phyloP scores from a whole-genome alignment of 2,888 invertebrate species.

The Galeruca laticollis region DNA sequence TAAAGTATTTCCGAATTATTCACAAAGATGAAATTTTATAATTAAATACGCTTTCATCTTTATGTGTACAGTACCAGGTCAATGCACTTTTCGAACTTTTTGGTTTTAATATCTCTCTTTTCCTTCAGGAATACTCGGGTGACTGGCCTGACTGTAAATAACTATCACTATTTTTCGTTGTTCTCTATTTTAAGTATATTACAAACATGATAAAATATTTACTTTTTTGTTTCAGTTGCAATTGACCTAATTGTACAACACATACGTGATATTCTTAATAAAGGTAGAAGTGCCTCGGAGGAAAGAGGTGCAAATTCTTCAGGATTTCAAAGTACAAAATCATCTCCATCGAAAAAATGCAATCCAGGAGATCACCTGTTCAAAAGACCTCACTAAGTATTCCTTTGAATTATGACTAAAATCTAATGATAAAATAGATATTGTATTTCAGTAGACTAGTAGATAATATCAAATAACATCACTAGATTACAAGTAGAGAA shows the following conservation, averaged over 20 bases:
- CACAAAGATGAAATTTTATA: no score
- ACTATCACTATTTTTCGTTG: neutral
- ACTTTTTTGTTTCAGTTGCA: slow-evolving; percentile 81
- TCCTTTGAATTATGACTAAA: neutral
- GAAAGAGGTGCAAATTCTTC: slow-evolving; percentile 46
- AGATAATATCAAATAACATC: neutral
- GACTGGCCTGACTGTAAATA: no score
- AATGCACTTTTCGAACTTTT: no score
- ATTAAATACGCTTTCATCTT: no score
- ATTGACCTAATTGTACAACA: slow-evolving; percentile 98
- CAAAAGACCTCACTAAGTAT: slow-evolving; percentile 59
- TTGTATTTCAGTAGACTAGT: neutral
- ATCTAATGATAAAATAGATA: neutral
- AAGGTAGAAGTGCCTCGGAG: slow-evolving; percentile 60
- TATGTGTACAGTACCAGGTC: no score
- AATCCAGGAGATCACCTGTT: slow-evolving; percentile 53
- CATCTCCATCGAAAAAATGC: slow-evolving; percentile 52
- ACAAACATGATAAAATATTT: neutral
- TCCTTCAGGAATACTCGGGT: no score
- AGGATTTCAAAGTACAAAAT: slow-evolving; percentile 31
- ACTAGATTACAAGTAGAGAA: neutral
- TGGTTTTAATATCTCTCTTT: no score
- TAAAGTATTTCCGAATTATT: no score
- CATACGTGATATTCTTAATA: slow-evolving; percentile 88
- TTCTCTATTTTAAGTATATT: neutral